phyloP scores from a whole-genome alignment of 1,140 invertebrate genomes.

The Drosophila biarmipes region DNA sequence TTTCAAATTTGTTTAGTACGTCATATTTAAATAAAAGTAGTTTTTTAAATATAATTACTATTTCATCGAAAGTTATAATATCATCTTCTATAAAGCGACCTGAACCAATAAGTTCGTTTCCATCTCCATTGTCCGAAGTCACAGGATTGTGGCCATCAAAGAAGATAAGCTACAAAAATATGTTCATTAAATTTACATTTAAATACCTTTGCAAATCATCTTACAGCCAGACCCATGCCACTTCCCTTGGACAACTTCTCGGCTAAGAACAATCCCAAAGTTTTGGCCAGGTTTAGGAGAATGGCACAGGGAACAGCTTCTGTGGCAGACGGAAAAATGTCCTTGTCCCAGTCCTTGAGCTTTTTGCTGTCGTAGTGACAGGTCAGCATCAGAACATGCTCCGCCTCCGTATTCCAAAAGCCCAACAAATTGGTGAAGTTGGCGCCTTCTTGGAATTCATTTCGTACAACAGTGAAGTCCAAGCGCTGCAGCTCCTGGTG shows the following conservation, averaged over 20 bases:
- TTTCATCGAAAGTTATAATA: neutral
- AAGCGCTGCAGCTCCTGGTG: slow-evolving; percentile 13
- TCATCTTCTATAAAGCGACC: slow-evolving; percentile 15
- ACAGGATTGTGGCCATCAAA: slow-evolving; percentile 50
- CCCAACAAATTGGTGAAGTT: slow-evolving; percentile 35
- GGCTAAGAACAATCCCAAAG: slow-evolving; percentile 7
- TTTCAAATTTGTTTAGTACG: too few relatives aligned
- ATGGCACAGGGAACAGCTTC: slow-evolving; percentile 56
- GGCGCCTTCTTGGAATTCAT: slow-evolving; percentile 6
- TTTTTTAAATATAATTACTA: slow-evolving; percentile 22
- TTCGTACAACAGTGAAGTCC: slow-evolving; percentile 10
- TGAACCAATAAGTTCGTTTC: slow-evolving; percentile 21
- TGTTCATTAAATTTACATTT: neutral
- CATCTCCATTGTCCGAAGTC: neutral
- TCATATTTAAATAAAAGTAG: too few relatives aligned
- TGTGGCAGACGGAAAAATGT: slow-evolving; percentile 20
- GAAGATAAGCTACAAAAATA: slow-evolving; percentile 31
- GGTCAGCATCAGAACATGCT: slow-evolving; percentile 14
- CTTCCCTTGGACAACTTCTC: neutral
- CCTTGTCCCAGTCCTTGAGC: neutral
- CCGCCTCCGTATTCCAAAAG: slow-evolving; percentile 23
- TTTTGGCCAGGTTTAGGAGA: slow-evolving; percentile 36
- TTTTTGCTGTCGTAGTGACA: slow-evolving; percentile 50
- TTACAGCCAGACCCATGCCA: slow-evolving; percentile 40
- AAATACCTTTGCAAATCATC: neutral